Base-by-base conservation (phyloP, 2,797 vertebrate species). In the Siniperca obscura region DNA sequence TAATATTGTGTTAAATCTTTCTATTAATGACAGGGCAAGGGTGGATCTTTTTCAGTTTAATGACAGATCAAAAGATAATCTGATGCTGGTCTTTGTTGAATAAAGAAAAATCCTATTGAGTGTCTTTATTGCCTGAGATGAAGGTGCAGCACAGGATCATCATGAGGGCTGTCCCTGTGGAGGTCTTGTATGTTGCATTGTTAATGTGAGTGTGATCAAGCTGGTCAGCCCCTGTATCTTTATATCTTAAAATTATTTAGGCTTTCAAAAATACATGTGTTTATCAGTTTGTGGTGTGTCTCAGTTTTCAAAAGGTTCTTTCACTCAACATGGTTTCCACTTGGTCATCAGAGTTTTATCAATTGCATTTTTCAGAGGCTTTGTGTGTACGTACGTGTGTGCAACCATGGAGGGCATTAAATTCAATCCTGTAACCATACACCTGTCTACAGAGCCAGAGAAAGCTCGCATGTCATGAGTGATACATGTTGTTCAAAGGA, bases 351-450 rank as follows among this genome's bases (percentile, higher is more conserved):
- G 56, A 25, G 50, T 48, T 74, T 81, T 67, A 86, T 84, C 38
- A 68, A 30, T 74, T 74, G 53, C 50, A 75, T 70, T 34, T 44
- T 81, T 77, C 55, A 68, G 53, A 65, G n/a, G n/a, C 25, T 65
- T 17, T 72, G 53, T 68, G 46, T 62, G 53, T 61, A 48, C 40
- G 38, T 65, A 14, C 53, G 53, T 40, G 14, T 60, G 65, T 68
- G 73, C 34, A 72, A 76, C 78, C 3, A 12, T 48, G 27, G 64
- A 75, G 38, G 60, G 66, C 80, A 70, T 86, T 89, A 78, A 91
- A 95, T 90, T 91, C 84, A 90, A 92, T 87, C 87, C 78, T 83
- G 93, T 93, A 95, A 96, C 91, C 46, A 16, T 87, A 95, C 85
- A 92, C 89, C 74, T 64, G 86, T 87, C 87, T 78, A 70, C 70